Conservation (phyloP, 2,888 invertebrate species). For the Ectemnius lituratus region DNA sequence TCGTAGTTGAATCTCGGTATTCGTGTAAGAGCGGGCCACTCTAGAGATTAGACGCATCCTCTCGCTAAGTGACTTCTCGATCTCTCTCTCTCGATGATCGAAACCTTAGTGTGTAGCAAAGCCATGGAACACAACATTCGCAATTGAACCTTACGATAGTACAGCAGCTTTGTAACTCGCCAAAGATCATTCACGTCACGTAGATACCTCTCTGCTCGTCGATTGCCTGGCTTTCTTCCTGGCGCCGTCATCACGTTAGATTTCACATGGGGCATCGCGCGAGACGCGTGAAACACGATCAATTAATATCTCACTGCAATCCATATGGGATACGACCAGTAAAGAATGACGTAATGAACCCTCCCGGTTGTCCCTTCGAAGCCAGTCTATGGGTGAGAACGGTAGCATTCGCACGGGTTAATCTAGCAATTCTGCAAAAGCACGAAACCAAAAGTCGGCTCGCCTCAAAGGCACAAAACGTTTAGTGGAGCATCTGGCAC, state of each 20-base stretch:
- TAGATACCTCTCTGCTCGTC: constrained; percentile 24
- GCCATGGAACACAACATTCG: constrained; percentile 26
- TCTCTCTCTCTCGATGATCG: background rate
- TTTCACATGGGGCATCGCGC: too few relatives aligned
- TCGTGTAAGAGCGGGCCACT: constrained; percentile 31
- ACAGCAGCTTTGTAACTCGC: too few relatives aligned
- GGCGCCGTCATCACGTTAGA: constrained; percentile 5
- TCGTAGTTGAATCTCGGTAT: constrained; percentile 30
- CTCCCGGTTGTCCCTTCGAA: background rate
- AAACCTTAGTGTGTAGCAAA: constrained; percentile 22
- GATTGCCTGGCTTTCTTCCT: constrained; percentile 13
- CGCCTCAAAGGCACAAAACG: constrained; percentile 6
- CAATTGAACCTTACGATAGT: too few relatives aligned
- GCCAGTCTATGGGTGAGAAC: background rate
- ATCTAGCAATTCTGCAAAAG: constrained; percentile 5
- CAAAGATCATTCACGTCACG: constrained; percentile 13
- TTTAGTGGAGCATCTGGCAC: background rate
- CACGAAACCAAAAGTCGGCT: constrained; percentile 17
- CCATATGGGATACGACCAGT: background rate
- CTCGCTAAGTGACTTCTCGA: background rate
- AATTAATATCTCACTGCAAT: constrained; percentile 7
- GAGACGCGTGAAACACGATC: background rate
- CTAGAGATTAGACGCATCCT: constrained; percentile 33
- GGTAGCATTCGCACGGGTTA: background rate
- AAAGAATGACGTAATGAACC: constrained; percentile 15